Conservation (phyloP, 2,797 vertebrate species). For the Eulemur mongoz region DNA sequence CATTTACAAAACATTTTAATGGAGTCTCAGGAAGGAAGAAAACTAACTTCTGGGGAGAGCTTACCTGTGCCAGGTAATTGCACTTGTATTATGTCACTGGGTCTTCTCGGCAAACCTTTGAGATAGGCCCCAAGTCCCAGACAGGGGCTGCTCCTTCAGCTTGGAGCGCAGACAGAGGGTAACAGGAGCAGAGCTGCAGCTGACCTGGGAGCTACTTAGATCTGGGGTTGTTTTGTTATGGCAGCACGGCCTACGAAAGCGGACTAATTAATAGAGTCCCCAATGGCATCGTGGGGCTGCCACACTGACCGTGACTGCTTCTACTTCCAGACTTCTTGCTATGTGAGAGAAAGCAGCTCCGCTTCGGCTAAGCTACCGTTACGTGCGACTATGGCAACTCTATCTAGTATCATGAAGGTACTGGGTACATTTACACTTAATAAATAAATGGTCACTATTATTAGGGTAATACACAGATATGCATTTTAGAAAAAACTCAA, state of each 20-base stretch:
- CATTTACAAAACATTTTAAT: neutral
- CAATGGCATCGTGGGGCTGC: no score
- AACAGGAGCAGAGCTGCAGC: neutral
- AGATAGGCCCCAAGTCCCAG: neutral
- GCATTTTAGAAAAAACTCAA: neutral
- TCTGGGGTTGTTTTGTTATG: neutral
- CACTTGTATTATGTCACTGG: neutral
- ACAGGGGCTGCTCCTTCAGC: neutral
- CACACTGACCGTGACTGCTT: no score
- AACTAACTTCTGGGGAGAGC: neutral
- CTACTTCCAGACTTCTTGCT: neutral
- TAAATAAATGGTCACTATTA: neutral
- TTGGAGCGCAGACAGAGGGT: neutral
- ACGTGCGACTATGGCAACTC: neutral
- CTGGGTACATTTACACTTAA: neutral
- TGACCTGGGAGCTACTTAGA: neutral
- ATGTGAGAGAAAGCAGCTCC: neutral
- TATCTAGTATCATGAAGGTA: neutral
- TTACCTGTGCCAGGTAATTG: neutral
- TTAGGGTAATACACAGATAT: neutral
- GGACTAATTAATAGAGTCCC: neutral
- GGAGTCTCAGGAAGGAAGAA: neutral
- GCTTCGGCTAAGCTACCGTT: neutral
- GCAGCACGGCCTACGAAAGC: neutral
- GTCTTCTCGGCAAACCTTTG: neutral